Evolutionary conservation across 2,888 invertebrate species (phyloP).

Genomic region (Miltochrista miniata): DNA sequence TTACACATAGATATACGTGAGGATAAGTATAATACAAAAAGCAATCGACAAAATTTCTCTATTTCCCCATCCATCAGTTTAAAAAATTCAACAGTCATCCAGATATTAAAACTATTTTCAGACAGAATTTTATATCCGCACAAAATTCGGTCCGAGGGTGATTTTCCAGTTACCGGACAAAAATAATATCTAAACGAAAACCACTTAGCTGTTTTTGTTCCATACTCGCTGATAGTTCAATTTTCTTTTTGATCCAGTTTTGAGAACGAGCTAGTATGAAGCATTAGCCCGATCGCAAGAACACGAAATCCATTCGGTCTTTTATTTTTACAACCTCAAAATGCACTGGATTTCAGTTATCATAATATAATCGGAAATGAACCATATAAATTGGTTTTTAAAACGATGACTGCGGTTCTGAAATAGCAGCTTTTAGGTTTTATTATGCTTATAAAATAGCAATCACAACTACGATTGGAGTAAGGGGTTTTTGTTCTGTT

Average conservation of each 20-base stretch:
- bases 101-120: constrained; percentile 11
- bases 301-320: constrained; percentile 30
- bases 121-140: constrained; percentile 8
- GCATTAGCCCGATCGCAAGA: constrained; percentile 34
- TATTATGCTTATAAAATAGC: constrained; percentile 9
- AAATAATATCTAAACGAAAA: constrained; percentile 18
- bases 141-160: background rate
- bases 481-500: background rate
- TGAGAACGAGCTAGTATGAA: constrained; percentile 41
- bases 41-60: too few species aligned
- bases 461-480: background rate
- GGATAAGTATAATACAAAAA: too few species aligned
- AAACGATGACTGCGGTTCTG: constrained; percentile 17
- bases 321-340: constrained; percentile 40
- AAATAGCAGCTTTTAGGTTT: constrained; percentile 16
- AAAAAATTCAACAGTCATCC: too few species aligned
- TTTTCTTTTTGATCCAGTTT: constrained; percentile 38
- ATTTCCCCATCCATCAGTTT: too few species aligned
- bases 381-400: constrained; percentile 13
- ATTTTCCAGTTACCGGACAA: constrained; percentile 10
- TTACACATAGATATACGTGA: too few species aligned
- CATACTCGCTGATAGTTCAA: constrained; percentile 39
- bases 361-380: constrained; percentile 24
- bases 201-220: constrained; percentile 23
- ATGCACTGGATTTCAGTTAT: constrained; percentile 33